Evolutionary conservation across 2,888 invertebrate species (phyloP).

Genomic region (Agrochola lota): DNA sequence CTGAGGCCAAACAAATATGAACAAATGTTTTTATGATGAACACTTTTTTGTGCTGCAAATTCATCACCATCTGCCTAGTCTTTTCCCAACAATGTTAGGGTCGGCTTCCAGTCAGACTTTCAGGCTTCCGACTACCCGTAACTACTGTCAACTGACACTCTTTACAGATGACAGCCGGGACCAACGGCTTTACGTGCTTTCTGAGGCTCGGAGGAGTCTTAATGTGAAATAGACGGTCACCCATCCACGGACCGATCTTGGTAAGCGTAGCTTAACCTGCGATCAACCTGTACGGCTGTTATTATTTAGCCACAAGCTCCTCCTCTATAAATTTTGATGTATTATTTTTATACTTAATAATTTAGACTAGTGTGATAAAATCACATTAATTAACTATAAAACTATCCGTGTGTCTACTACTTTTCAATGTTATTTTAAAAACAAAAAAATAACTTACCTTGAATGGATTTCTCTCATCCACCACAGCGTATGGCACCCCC

Average conservation of each 20-base stretch:
- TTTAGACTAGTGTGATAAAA: not conserved
- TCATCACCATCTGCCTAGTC: not conserved
- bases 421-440: not conserved
- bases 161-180: not conserved
- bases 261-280: not conserved
- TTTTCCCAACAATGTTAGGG: not conserved
- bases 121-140: not conserved
- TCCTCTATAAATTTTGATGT: not conserved
- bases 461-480: conserved; percentile 53
- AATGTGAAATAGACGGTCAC: not conserved
- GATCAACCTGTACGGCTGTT: not conserved
- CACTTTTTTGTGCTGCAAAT: too few species aligned
- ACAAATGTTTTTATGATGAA: too few species aligned
- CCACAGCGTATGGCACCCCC: conserved; percentile 55
- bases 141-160: not conserved
- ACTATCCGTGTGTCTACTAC: not conserved
- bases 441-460: conserved; percentile 38
- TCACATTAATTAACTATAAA: not conserved
- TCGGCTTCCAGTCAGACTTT: not conserved
- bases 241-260: not conserved
- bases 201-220: too few species aligned
- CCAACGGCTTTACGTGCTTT: not conserved
- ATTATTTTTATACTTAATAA: not conserved
- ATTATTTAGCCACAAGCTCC: not conserved
- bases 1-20: not conserved